These are phyloP conservation scores for Sciaenops ocellatus DNA, from an alignment of 2,797 vertebrate genomes.

Conservation along the genomic window DNA sequence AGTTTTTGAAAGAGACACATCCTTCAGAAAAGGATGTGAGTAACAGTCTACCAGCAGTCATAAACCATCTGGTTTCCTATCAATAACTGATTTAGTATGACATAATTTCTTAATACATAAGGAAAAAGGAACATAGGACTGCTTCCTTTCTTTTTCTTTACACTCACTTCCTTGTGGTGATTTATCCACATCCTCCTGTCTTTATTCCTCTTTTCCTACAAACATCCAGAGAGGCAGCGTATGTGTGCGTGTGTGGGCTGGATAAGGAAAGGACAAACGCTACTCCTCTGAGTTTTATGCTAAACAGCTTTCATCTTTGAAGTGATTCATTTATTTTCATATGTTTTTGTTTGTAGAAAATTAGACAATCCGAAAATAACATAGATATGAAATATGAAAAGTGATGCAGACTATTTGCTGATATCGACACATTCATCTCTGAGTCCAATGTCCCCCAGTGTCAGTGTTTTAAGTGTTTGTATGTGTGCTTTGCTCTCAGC, in stretches of 20 bases:
- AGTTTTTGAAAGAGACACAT: neutral
- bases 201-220: constrained; percentile 10
- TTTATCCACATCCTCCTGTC: constrained; percentile 12
- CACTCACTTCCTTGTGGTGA: constrained; percentile 10
- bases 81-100: neutral
- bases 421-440: neutral
- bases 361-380: neutral
- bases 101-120: constrained; percentile 2
- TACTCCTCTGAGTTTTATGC: neutral
- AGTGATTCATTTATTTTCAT: neutral
- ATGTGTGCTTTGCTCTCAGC: neutral
- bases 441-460: neutral
- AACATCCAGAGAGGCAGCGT: neutral
- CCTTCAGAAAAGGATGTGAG: neutral
- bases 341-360: neutral
- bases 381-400: too few species aligned
- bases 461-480: neutral
- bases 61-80: neutral
- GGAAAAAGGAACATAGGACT: neutral
- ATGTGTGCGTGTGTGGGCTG: neutral
- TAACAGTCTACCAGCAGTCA: neutral
- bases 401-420: neutral
- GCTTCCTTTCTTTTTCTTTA: constrained; percentile 24
- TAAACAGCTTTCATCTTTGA: neutral
- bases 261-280: constrained; percentile 7